phyloP scores from a whole-genome alignment of 92 coral and sea anemone genomes.

The Metridium senile region DNA sequence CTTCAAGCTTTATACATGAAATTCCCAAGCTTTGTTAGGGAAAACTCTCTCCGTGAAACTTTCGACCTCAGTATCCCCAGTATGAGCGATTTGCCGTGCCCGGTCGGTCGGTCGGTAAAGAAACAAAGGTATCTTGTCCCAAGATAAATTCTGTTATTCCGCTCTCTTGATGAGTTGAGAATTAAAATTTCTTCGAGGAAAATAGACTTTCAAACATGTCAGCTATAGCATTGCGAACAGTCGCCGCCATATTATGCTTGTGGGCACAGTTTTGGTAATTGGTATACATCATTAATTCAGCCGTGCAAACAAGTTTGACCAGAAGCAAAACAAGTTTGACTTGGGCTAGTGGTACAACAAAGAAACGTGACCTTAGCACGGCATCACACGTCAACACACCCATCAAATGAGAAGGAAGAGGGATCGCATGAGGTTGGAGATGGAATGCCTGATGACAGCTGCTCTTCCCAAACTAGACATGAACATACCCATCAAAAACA shows the following conservation, averaged over 20 bases:
- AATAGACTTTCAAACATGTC: background rate
- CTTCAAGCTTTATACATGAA: too few relatives aligned
- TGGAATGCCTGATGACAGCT: too few relatives aligned
- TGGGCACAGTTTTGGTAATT: background rate
- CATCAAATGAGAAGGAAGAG: too few relatives aligned
- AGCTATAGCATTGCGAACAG: background rate
- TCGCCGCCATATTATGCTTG: background rate
- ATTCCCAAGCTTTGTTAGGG: too few relatives aligned
- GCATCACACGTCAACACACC: too few relatives aligned
- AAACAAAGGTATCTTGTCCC: constrained; percentile 9
- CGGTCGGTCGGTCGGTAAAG: constrained; percentile 13
- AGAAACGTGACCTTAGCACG: too few relatives aligned
- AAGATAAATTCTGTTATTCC: background rate
- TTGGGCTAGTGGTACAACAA: background rate
- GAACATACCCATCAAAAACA: too few relatives aligned
- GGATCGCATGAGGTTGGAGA: too few relatives aligned
- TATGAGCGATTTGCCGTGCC: constrained; percentile 18
- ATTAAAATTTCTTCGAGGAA: background rate
- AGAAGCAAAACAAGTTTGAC: background rate
- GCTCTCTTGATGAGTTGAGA: background rate
- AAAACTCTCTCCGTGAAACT: background rate
- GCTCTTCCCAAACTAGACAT: too few relatives aligned
- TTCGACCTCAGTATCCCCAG: background rate
- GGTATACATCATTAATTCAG: background rate
- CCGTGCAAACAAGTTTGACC: background rate